phyloP scores from a whole-genome alignment of 1,140 invertebrate species.

The Diorhabda sublineata region DNA sequence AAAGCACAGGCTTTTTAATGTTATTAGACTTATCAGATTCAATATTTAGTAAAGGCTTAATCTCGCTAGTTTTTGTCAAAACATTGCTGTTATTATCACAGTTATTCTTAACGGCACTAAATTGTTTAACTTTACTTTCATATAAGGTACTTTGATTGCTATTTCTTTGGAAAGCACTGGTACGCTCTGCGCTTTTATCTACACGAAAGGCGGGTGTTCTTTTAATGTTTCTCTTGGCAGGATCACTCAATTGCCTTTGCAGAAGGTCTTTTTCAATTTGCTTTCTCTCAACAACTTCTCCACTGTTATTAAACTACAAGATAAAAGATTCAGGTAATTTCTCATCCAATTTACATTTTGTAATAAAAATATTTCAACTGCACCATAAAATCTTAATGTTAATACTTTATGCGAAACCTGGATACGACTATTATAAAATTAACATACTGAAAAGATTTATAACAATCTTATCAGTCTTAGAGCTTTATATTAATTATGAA shows the following conservation, averaged over 20 bases:
- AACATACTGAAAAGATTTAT: too few species aligned
- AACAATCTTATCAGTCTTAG: too few species aligned
- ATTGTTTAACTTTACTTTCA: conserved; percentile 37
- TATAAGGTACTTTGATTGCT: conserved; percentile 34
- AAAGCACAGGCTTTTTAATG: conserved; percentile 22
- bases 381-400: too few species aligned
- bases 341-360: neutral
- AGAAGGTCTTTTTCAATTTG: conserved; percentile 31
- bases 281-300: conserved; percentile 15
- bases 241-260: conserved; percentile 55
- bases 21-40: conserved; percentile 33
- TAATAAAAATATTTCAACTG: too few species aligned
- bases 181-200: conserved; percentile 51
- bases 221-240: conserved; percentile 54
- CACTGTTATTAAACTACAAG: neutral
- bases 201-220: conserved; percentile 59
- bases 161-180: conserved; percentile 33
- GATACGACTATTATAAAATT: too few species aligned
- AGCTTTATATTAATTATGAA: too few species aligned
- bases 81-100: conserved; percentile 29
- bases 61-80: conserved; percentile 34
- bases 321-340: conserved; percentile 14
- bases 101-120: conserved; percentile 25
- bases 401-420: too few species aligned
- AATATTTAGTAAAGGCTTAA: conserved; percentile 31